Base-by-base conservation (phyloP, 2,888 invertebrate species). In the Drymonia ruficornis region DNA sequence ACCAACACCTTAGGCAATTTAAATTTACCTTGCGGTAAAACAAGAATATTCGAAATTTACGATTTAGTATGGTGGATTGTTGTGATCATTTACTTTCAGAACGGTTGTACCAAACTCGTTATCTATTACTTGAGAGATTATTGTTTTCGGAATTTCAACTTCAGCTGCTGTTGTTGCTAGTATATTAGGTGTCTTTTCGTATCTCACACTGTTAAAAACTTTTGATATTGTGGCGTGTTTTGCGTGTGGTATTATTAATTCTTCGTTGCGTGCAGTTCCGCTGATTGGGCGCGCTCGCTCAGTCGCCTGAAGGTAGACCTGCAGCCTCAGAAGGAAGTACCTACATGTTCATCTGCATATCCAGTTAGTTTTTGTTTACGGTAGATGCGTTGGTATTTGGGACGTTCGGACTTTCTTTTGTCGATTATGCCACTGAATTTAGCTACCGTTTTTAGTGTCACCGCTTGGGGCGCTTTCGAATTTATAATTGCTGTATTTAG, bases 201-300 rank as follows among this genome's bases (percentile, higher is more conserved):
- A 42, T 29, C 53, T 63, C 66, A 63, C 63, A 72, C 80, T 76
- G 78, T 76, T 82, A 78, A 70, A 61, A 71, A 70, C 65, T 60
- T 70, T 72, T 78, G 67, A 67, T 78, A 74, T 77, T 73, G 72
- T 72, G 59, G 68, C 59, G 64, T 59, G 46, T 61, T 60, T 74
- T 65, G 86, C 87, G 81, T 89, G 87, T 74, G 69, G n/a, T n/a
- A n/a, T n/a, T 62, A 78, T 85, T 82, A 80, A 77, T 82, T 80
- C 59, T 59, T 62, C 53, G 56, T 73, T 77, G 81, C 83, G 79
- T 83, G 83, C 62, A 52, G 85, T 86, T 86, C 80, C 76, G 64
- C 49, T 73, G 83, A 88, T 87, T 79, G 75, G 74, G 55, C 52
- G 74, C 74, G 61, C 67, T 69, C 67, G 63, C 72, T 76, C 73